These are phyloP conservation scores for Diarsia dahlii DNA, from an alignment of 2,888 invertebrate genomes.

Conservation along the genomic window DNA sequence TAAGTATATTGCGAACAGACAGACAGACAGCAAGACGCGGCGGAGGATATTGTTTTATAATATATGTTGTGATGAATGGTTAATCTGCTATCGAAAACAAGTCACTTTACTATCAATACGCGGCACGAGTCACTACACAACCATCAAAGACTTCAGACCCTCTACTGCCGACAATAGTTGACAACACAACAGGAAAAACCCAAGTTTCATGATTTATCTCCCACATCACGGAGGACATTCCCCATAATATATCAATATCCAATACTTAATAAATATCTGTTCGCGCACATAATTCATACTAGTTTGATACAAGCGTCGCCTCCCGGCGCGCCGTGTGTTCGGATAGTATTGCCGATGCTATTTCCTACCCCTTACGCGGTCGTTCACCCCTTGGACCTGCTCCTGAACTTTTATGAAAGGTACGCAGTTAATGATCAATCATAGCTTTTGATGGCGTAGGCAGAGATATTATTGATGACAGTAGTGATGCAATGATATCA, in stretches of 20 bases:
- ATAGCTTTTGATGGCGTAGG: not conserved
- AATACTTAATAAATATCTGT: constrained; percentile 42
- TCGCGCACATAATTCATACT: constrained; percentile 17
- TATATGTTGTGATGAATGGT: not conserved
- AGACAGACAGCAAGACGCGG: too few species aligned
- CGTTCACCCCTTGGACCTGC: constrained; percentile 40
- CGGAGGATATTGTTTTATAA: too few species aligned
- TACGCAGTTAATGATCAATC: constrained; percentile 10
- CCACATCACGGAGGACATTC: not conserved
- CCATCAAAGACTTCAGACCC: constrained; percentile 7
- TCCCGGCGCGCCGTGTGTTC: constrained; percentile 31
- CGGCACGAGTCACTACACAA: constrained; percentile 10
- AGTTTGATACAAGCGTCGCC: constrained; percentile 20
- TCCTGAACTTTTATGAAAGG: constrained; percentile 5
- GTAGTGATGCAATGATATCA: not conserved
- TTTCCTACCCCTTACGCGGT: constrained; percentile 45
- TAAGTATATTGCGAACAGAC: too few species aligned
- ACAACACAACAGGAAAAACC: constrained; percentile 25
- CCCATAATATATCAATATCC: constrained; percentile 24
- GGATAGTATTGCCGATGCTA: constrained; percentile 2
- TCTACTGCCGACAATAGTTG: constrained; percentile 1
- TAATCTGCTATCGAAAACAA: not conserved
- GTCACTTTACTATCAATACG: not conserved
- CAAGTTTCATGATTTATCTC: constrained; percentile 30
- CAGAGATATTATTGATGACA: not conserved